These are phyloP conservation scores for Ia io DNA, from an alignment of 2,113 vertebrate species.

Conservation along the genomic window DNA sequence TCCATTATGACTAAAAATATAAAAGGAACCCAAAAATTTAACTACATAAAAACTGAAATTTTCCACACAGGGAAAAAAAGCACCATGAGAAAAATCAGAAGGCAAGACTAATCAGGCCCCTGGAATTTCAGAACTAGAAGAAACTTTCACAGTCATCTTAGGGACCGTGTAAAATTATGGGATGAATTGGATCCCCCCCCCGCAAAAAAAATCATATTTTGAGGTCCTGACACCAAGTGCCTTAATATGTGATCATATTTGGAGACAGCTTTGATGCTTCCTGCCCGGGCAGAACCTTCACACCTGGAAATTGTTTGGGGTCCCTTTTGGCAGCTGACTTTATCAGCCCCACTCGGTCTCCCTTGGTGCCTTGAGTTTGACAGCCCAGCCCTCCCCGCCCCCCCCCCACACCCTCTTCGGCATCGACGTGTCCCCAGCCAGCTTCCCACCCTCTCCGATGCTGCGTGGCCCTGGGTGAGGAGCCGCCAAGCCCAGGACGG, in stretches of 20 bases:
- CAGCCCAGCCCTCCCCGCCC: no score
- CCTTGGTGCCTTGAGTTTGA: neutral
- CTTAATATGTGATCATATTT: no score
- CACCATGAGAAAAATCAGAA: neutral
- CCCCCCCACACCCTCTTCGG: neutral
- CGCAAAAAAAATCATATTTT: neutral
- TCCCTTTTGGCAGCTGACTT: neutral
- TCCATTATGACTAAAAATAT: neutral
- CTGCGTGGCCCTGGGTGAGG: fast-evolving
- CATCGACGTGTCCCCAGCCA: fast-evolving
- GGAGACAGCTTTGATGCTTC: no score
- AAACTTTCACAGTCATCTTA: fast-evolving
- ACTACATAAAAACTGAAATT: neutral
- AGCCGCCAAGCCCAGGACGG: neutral
- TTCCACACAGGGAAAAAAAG: neutral
- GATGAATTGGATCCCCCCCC: no score
- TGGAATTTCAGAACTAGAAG: neutral
- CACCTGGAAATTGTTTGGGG: neutral
- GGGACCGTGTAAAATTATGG: neutral
- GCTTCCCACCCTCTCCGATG: neutral
- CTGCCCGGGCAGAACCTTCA: neutral
- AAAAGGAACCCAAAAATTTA: no score
- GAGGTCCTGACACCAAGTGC: neutral
- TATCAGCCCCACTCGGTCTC: neutral
- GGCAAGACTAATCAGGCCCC: neutral